Conservation (phyloP, 2,888 invertebrate genomes). For the Hypena proboscidalis region DNA sequence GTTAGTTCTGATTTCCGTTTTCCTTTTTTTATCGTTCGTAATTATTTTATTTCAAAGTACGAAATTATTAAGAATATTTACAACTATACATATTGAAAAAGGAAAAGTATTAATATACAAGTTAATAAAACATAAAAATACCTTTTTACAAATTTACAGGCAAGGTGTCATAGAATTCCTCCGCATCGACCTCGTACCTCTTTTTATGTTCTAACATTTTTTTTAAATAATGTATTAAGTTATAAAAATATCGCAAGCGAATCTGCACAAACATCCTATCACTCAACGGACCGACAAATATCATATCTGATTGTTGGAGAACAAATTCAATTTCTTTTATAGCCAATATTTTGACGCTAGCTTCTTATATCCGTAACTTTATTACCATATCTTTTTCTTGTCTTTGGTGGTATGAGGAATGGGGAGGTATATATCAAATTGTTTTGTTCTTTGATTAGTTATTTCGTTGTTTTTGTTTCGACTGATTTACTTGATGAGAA, state of each 20-base stretch:
- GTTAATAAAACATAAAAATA: no score
- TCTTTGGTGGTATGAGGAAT: slow-evolving; percentile 9
- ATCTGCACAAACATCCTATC: slow-evolving; percentile 1
- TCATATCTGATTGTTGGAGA: slow-evolving; percentile 44
- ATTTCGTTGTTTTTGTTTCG: slow-evolving; percentile 1
- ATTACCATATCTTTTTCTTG: slow-evolving; percentile 18
- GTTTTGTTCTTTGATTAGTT: slow-evolving; percentile 18
- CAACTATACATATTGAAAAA: no score
- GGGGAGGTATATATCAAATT: slow-evolving; percentile 8
- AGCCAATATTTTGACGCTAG: slow-evolving; percentile 30
- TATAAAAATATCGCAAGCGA: slow-evolving; percentile 10
- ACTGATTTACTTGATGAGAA: neutral
- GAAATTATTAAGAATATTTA: no score
- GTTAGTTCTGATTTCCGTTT: no score
- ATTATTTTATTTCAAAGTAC: no score
- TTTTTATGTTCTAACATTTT: no score
- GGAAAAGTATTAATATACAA: no score
- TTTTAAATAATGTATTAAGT: no score
- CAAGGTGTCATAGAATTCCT: no score
- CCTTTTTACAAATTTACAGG: no score
- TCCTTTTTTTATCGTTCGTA: no score
- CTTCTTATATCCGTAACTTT: slow-evolving; percentile 6
- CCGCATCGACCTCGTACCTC: no score
- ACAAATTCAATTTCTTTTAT: slow-evolving; percentile 50
- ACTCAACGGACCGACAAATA: slow-evolving; percentile 12